Base-by-base conservation (phyloP, 1,140 invertebrate species). In the Nixonia krombeini region DNA sequence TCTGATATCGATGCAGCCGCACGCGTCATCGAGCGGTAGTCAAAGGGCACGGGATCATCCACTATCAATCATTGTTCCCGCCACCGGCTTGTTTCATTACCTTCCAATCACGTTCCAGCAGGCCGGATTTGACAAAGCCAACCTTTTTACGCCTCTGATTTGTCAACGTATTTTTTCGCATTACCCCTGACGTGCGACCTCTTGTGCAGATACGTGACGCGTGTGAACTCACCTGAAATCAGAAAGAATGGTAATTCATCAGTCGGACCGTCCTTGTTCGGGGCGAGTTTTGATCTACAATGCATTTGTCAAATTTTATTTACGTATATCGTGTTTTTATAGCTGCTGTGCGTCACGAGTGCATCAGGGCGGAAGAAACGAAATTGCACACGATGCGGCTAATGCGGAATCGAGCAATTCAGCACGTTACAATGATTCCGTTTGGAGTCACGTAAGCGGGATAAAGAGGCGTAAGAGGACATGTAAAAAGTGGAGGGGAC, bases 21-120 rank as follows among this genome's bases (percentile, higher is more conserved):
- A 69, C 47, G 50, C 58, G 59, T 57, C 49, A 46, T 55, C 45
- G 41, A 23, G 2, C 26, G 29, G 42, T 35, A 16, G 26, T 51
- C 49, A 42, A 41, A 55, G 40, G 23, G 13, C 37, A 31, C 58
- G 41, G 45, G 15, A 35, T 18, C 8, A 49, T 18, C 53, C 67
- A 74, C 71, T 71, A 68, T 56, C 51, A 41, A 56, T 62, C 57
- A 71, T 55, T 46, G 42, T 31, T 33, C n/a, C 21, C 6, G 8
- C 41, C 50, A 47, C 0, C 31, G 33, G 45, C 1, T 0, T 21
- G 0, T 21, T 35, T 25, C 1, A 29, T 44, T 37, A 35, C 35
- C 40, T 33, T 37, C 7, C 10, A 50, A 55, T 44, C 29, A n/a
- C 7, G 10, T 26, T 46, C 21, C 2, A n/a, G n/a, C n/a, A n/a